These are phyloP conservation scores for Chorisops tibialis DNA, from an alignment of 2,888 invertebrate species.

Conservation along the genomic window DNA sequence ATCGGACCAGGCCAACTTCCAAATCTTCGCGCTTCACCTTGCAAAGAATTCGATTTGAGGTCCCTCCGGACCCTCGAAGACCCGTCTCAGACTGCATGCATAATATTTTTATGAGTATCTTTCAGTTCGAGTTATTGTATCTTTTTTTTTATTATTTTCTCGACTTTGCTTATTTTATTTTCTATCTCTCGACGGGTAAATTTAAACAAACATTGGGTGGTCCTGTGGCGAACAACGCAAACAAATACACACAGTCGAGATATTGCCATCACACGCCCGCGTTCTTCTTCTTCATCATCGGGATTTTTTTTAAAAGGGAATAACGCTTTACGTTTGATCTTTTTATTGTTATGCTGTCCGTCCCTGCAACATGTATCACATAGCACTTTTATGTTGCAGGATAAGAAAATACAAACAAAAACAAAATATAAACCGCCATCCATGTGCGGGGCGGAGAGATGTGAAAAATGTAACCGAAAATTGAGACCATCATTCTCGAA, in stretches of 20 bases:
- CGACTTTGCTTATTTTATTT: background rate
- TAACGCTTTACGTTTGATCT: constrained; percentile 24
- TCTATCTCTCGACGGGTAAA: constrained; percentile 15
- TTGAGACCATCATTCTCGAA: background rate
- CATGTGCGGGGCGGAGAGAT: background rate
- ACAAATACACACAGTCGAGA: constrained; percentile 4
- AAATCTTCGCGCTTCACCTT: no score
- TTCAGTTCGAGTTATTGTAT: no score
- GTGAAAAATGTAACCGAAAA: background rate
- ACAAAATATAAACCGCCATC: background rate
- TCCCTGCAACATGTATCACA: background rate
- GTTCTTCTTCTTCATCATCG: background rate
- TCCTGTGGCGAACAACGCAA: constrained; percentile 23
- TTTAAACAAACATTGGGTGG: constrained; percentile 30
- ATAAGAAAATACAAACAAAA: background rate
- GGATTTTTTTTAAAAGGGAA: constrained; percentile 13
- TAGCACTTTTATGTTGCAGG: background rate
- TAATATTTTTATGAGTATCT: no score
- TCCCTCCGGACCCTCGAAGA: no score
- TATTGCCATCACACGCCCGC: background rate
- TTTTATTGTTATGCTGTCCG: constrained; percentile 20
- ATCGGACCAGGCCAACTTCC: no score
- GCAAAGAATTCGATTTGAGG: no score
- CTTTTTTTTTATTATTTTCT: constrained; percentile 14
- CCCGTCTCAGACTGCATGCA: no score